phyloP scores from a whole-genome alignment of 1,140 invertebrate genomes.

The Penaeus chinensis region DNA sequence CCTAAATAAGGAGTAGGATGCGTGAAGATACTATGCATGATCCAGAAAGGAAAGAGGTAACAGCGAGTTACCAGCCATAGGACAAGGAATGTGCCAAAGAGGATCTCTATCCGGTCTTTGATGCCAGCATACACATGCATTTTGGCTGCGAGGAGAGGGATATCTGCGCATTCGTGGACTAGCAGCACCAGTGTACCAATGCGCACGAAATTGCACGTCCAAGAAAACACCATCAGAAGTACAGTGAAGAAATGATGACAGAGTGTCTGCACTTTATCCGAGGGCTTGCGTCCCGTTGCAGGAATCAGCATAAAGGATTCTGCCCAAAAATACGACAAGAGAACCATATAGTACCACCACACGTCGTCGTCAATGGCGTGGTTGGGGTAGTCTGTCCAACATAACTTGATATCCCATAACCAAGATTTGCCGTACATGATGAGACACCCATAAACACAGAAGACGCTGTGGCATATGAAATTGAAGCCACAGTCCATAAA shows the following conservation, averaged over 20 bases:
- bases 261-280: slow-evolving; percentile 71
- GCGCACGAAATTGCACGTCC: slow-evolving; percentile 92
- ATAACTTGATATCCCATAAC: slow-evolving; percentile 92
- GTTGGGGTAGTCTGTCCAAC: slow-evolving; percentile 81
- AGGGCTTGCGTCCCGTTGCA: slow-evolving; percentile 20
- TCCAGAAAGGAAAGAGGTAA: slow-evolving; percentile 88
- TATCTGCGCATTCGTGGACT: slow-evolving; percentile 94
- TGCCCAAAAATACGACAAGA: slow-evolving; percentile 90
- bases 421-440: slow-evolving; percentile 93
- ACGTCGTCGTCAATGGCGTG: slow-evolving; percentile 72
- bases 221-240: slow-evolving; percentile 80
- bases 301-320: slow-evolving; percentile 34
- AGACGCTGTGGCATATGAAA: slow-evolving; percentile 85
- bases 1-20: slow-evolving; percentile 84
- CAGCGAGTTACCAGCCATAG: slow-evolving; percentile 89
- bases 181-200: slow-evolving; percentile 93
- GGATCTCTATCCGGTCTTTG: slow-evolving; percentile 84
- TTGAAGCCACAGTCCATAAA: slow-evolving; percentile 72
- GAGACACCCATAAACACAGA: slow-evolving; percentile 85
- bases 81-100: slow-evolving; percentile 89
- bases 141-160: slow-evolving; percentile 79
- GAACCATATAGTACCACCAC: slow-evolving; percentile 70
- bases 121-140: slow-evolving; percentile 89
- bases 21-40: slow-evolving; percentile 83
- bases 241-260: slow-evolving; percentile 72